Evolutionary conservation across 2,888 invertebrate species (phyloP).

Genomic region (Eupithecia tripunctaria): DNA sequence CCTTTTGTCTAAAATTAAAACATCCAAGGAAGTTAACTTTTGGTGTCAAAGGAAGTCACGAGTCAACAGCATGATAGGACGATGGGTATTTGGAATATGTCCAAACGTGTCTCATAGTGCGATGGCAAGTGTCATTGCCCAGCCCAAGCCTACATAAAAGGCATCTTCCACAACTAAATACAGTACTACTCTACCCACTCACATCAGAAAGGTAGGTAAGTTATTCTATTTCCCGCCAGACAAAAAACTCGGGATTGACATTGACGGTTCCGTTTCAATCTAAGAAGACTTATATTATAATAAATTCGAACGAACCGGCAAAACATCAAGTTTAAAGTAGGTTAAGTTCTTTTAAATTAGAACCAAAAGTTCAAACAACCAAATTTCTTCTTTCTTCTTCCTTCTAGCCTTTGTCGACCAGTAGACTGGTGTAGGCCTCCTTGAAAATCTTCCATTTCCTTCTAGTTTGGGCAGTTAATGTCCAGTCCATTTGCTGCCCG

Average conservation of each 20-base stretch:
- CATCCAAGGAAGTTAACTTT: neutral
- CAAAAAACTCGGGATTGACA: neutral
- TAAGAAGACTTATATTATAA: neutral
- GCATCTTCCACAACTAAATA: neutral
- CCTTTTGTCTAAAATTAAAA: neutral
- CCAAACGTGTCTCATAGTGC: neutral
- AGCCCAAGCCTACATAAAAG: conserved; percentile 1
- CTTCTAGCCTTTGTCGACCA: too few relatives aligned
- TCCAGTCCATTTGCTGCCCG: too few relatives aligned
- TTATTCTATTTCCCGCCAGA: neutral
- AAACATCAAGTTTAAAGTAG: too few relatives aligned
- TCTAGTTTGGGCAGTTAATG: too few relatives aligned
- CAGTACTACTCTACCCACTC: neutral
- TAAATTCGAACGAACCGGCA: too few relatives aligned
- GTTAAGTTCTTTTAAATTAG: too few relatives aligned
- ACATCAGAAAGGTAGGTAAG: neutral
- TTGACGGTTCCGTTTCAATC: neutral
- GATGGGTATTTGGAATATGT: neutral
- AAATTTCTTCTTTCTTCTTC: too few relatives aligned
- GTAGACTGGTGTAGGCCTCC: too few relatives aligned
- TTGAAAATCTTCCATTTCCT: too few relatives aligned
- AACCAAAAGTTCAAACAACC: too few relatives aligned
- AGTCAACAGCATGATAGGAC: neutral
- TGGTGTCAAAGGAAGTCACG: conserved; percentile 5
- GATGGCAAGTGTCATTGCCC: conserved; percentile 10